Evolutionary conservation across 2,113 vertebrate species (phyloP).

Genomic region (Pituophis catenifer): DNA sequence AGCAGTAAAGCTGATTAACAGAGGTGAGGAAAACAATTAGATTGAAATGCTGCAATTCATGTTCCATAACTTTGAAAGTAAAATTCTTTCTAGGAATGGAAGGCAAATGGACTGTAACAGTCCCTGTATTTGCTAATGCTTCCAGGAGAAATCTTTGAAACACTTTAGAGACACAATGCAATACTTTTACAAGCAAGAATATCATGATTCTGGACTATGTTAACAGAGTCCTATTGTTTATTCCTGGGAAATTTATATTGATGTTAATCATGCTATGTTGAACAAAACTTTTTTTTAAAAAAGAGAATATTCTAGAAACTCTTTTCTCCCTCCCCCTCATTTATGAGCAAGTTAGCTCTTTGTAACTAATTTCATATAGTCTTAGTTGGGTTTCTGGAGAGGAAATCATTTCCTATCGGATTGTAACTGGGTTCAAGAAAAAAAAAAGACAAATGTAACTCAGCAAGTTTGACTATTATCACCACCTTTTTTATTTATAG

Average conservation of each 20-base stretch:
- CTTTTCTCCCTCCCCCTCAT: not conserved
- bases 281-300: not conserved
- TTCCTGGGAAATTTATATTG: not conserved
- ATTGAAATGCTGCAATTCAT: slow-evolving; percentile 46
- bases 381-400: not conserved
- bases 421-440: not conserved
- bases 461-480: not conserved
- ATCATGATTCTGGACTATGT: not conserved
- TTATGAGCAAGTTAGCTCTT: not conserved
- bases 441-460: not conserved
- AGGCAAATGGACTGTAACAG: slow-evolving; percentile 34
- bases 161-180: not conserved
- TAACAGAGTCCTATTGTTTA: not conserved
- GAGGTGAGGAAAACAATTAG: slow-evolving; percentile 59
- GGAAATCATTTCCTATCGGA: not conserved
- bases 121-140: not conserved
- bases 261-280: not conserved
- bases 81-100: slow-evolving; percentile 22
- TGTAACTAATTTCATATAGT: not conserved
- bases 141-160: not conserved
- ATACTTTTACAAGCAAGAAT: not conserved
- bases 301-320: not conserved
- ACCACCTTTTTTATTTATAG: not conserved
- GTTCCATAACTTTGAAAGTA: slow-evolving; percentile 39
- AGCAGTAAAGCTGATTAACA: slow-evolving; percentile 58